Base-by-base conservation (phyloP, 1,140 invertebrate genomes). In the Laupala kohalensis region DNA sequence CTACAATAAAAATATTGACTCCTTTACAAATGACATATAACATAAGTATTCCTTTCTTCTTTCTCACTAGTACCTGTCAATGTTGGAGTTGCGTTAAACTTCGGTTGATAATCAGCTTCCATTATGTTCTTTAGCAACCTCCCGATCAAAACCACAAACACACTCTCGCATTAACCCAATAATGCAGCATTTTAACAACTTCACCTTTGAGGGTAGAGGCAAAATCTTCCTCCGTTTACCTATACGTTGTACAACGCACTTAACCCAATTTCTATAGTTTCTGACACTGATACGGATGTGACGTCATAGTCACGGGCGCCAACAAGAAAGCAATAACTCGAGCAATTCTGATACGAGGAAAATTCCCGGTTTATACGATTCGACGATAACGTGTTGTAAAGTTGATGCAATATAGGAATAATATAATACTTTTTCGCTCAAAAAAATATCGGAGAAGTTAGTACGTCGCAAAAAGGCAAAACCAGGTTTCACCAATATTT, bases 21-120 rank as follows among this genome's bases (percentile, higher is more conserved):
- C n/a, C n/a, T n/a, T n/a, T n/a, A n/a, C n/a, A n/a, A n/a, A n/a
- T n/a, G 25, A 0, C 15, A 30, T n/a, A 28, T 69, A 69, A 30
- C 68, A 24, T 69, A 25, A 15, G 23, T 24, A 6, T 64, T 62
- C 6, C 26, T 28, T 13, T 30, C 24, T 29, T 63, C 6, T 24
- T 9, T 19, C 69, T 9, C 9, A 26, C n/a, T 2, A 12, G 1
- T 71, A 71, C 70, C 70, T 71, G 70, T 71, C 70, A 71, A 71
- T 24, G 25, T 25, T 65, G 26, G 63, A 2, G 70, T 19, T 15
- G 70, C 26, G 65, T 63, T 71, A n/a, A 66, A 71, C 27, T 64
- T 64, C 25, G 53, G 63, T 66, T 71, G 70, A 29, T 71, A 71
- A 37, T 71, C 70, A 25, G 70, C 70, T 71, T 71, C 70, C 70